Evolutionary conservation across 1,140 invertebrate genomes (phyloP).

Genomic region (Drosophila fuyamai): DNA sequence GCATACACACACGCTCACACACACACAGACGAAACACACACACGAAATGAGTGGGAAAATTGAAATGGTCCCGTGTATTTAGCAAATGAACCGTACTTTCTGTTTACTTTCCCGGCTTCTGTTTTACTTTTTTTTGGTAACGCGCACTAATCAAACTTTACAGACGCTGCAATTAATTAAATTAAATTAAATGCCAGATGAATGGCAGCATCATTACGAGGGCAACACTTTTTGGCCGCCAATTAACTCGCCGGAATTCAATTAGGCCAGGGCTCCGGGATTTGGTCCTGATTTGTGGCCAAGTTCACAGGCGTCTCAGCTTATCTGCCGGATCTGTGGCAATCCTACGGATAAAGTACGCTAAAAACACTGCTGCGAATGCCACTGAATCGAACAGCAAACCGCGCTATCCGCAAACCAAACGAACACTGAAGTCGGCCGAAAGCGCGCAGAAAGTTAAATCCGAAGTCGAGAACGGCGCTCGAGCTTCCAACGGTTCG

Average conservation of each 20-base stretch:
- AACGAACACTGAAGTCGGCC: slow-evolving; percentile 68
- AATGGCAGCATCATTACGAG: slow-evolving; percentile 41
- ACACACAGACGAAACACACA: not conserved
- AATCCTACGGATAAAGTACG: slow-evolving; percentile 11
- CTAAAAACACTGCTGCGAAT: slow-evolving; percentile 6
- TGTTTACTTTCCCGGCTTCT: slow-evolving; percentile 29
- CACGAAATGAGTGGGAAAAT: slow-evolving; percentile 7
- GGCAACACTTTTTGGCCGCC: slow-evolving; percentile 19
- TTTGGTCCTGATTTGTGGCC: slow-evolving; percentile 36
- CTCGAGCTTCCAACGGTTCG: slow-evolving; percentile 16
- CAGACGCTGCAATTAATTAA: slow-evolving; percentile 4
- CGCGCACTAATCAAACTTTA: slow-evolving; percentile 33
- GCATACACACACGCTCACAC: slow-evolving; percentile 11
- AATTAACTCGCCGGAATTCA: slow-evolving; percentile 35
- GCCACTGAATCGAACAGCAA: slow-evolving; percentile 3
- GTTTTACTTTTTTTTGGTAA: slow-evolving; percentile 2
- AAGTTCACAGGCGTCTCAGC: not conserved
- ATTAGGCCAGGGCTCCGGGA: slow-evolving; percentile 11
- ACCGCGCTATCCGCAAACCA: slow-evolving; percentile 36
- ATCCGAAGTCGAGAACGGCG: slow-evolving; percentile 55
- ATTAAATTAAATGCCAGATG: slow-evolving; percentile 30
- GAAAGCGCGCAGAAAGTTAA: slow-evolving; percentile 59
- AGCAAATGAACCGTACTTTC: slow-evolving; percentile 54
- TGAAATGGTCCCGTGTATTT: slow-evolving; percentile 34
- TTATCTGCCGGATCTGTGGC: slow-evolving; percentile 15